phyloP scores from a whole-genome alignment of 2,888 invertebrate genomes.

The Neoitamus cyanurus region DNA sequence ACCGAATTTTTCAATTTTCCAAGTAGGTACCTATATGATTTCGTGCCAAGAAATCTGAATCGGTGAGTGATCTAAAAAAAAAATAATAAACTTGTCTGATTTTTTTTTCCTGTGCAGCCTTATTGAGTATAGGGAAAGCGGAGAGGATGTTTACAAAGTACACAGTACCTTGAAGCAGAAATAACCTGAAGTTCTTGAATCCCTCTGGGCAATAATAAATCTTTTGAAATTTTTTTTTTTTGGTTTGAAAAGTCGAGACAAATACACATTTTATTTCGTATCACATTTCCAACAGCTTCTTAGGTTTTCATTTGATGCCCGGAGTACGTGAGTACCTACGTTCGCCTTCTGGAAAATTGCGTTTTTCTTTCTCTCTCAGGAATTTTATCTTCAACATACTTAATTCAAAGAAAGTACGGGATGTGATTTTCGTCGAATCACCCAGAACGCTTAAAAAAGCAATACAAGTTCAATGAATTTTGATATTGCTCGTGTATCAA shows the following conservation, averaged over 20 bases:
- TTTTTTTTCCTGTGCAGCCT: background rate
- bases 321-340: background rate
- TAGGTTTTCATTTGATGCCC: background rate
- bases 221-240: background rate
- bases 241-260: background rate
- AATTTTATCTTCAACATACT: background rate
- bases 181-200: background rate
- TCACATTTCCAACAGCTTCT: conserved; percentile 5
- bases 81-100: background rate
- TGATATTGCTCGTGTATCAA: background rate
- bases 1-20: background rate
- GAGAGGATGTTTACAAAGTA: background rate
- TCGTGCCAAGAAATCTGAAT: background rate
- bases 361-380: background rate
- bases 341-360: background rate
- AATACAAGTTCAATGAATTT: background rate
- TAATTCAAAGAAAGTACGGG: background rate
- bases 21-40: background rate
- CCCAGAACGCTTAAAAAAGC: background rate
- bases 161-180: background rate
- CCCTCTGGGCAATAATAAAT: background rate
- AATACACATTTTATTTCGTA: background rate
- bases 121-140: background rate
- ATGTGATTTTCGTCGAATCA: background rate
- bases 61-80: background rate